Evolutionary conservation across 2,888 invertebrate genomes (phyloP).

Genomic region (Odiellus spinosus): DNA sequence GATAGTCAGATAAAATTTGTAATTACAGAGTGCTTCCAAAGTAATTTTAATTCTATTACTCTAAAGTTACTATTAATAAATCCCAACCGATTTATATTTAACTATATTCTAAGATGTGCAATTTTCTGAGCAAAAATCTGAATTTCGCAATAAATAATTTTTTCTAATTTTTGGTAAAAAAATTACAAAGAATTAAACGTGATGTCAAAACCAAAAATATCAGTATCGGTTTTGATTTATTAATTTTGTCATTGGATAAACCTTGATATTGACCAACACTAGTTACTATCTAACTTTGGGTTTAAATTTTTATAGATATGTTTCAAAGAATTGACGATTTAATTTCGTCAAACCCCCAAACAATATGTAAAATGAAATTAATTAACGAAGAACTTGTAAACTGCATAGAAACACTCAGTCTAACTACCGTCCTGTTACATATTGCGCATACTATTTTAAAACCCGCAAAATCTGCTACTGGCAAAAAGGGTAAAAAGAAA

Average conservation of each 20-base stretch:
- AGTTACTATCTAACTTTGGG: no score
- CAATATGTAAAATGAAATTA: slow-evolving; percentile 21
- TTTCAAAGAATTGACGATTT: slow-evolving; percentile 19
- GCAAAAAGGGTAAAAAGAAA: slow-evolving; percentile 44
- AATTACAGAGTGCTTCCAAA: slow-evolving; percentile 9
- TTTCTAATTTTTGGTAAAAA: no score
- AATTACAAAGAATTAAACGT: no score
- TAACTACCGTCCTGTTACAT: slow-evolving; percentile 11
- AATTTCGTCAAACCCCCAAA: slow-evolving; percentile 37
- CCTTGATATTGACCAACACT: no score
- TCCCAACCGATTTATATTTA: no score
- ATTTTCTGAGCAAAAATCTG: no score
- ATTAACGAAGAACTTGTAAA: slow-evolving; percentile 4
- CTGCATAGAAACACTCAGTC: slow-evolving; percentile 9
- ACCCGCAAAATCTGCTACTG: slow-evolving; percentile 29
- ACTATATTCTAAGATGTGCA: no score
- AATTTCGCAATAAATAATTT: no score
- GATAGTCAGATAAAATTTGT: slow-evolving; percentile 15
- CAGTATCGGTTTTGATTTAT: no score
- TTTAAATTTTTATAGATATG: slow-evolving; percentile 1
- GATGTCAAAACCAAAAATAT: no score
- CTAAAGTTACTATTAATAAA: no score
- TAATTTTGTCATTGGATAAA: no score
- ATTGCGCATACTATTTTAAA: slow-evolving; percentile 27
- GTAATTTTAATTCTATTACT: slow-evolving; percentile 3